Evolutionary conservation across 2,888 invertebrate species (phyloP), one percentile per base, ranked within the genome.

Genomic region (Megamerina dolium): DNA sequence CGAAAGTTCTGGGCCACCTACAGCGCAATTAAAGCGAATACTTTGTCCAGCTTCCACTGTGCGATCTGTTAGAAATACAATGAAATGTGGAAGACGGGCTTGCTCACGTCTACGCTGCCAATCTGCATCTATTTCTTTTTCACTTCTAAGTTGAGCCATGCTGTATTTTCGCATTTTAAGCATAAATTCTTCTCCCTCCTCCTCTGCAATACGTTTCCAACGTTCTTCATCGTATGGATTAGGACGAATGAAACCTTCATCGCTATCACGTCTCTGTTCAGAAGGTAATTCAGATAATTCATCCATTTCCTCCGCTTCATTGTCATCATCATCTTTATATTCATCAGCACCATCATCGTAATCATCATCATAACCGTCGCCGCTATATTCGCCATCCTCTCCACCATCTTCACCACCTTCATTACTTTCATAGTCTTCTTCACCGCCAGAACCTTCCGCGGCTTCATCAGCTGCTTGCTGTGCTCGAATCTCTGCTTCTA

Each of bases 1-100:
- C 4, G 76, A 76, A 5, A 87, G 79, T 43, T 85, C 84, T 0
- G 82, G 79, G 1, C 86, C 84, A 35, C 87, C 74, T 5, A 87
- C 81, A 42, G 84, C 85, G 61, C 89, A 90, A 0, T 85, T 86
- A 37, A 91, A 66, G 64, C 86, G 84, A 3, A 88, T 81, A 53
- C 81, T 76, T 9, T 85, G 82, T 1, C 85, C 84, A 60, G 81
- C 79, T 2, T 84, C 82, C 4, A 83, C 83, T 1, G 85, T 83
- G 54, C 87, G 77, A 59, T 89, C 86, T 0, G 83, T 83, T 31
- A 91, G 71, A 54, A 80, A 79, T 12, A 63, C 67, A n/a, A 71
- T 62, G 38, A 71, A 67, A 41, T 64, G 62, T 8, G 70, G 68
- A 4, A 60, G 40, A n/a, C 70, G 63, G 1, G 61, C 61, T 36